Conservation (phyloP, 2,113 vertebrate genomes). For the Petrocephalus zakoni region DNA sequence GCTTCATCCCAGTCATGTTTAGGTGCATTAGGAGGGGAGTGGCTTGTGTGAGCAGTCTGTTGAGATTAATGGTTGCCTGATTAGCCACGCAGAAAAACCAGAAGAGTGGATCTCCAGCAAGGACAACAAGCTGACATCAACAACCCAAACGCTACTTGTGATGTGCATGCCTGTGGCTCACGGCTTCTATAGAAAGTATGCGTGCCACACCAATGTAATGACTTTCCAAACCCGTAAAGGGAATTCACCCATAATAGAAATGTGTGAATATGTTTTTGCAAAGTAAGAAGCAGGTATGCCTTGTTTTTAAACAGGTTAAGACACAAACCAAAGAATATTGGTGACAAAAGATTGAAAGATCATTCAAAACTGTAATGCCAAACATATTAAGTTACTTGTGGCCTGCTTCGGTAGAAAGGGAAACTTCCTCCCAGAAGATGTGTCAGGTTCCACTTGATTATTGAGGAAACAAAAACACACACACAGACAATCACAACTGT, state of each 20-base stretch:
- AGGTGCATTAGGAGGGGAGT: neutral
- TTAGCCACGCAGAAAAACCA: neutral
- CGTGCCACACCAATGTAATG: neutral
- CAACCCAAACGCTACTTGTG: neutral
- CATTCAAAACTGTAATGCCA: neutral
- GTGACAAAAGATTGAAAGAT: neutral
- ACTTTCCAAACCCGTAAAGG: neutral
- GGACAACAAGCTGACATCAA: neutral
- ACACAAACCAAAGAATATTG: neutral
- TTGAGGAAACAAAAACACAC: neutral
- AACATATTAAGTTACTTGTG: neutral
- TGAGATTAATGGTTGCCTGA: neutral
- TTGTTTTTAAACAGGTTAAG: neutral
- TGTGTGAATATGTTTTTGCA: neutral
- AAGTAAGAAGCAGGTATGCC: neutral
- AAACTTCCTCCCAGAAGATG: neutral
- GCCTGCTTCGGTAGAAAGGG: neutral
- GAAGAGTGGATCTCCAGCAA: neutral
- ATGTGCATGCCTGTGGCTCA: neutral
- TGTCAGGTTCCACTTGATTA: conserved; percentile 12
- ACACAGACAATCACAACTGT: neutral
- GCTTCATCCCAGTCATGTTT: conserved; percentile 40
- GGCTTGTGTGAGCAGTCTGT: neutral
- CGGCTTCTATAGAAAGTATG: neutral
- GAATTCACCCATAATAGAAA: neutral